phyloP scores from a whole-genome alignment of 2,888 invertebrate species.

The Mythimna pallens region DNA sequence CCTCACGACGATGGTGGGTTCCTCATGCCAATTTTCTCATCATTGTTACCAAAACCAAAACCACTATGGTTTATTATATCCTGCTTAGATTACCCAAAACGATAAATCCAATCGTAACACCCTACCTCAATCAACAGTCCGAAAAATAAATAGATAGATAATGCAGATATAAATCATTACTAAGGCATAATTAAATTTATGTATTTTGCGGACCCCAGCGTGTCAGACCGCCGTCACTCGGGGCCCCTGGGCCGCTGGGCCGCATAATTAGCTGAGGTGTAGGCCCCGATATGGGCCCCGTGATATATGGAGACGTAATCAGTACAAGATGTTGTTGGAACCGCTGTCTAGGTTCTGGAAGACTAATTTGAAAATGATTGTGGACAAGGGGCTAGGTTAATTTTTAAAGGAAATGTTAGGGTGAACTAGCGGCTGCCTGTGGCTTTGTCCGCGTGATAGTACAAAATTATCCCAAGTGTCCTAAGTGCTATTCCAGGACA shows the following conservation, averaged over 20 bases:
- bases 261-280: constrained; percentile 61
- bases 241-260: constrained; percentile 25
- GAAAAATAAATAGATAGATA: constrained; percentile 1
- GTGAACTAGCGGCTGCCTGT: too few species aligned
- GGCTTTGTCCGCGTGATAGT: too few species aligned
- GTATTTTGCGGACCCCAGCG: constrained; percentile 28
- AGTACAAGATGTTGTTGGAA: constrained; percentile 45
- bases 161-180: constrained; percentile 50
- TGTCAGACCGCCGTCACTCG: constrained; percentile 59
- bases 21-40: too few species aligned
- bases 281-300: constrained; percentile 25
- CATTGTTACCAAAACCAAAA: too few species aligned
- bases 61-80: too few species aligned
- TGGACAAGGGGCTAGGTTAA: background rate
- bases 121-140: background rate
- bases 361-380: constrained; percentile 33
- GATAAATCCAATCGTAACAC: background rate
- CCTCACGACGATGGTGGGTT: too few species aligned
- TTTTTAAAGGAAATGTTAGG: background rate
- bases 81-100: too few species aligned
- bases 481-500: too few species aligned
- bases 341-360: constrained; percentile 22
- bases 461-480: too few species aligned
- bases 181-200: constrained; percentile 56
- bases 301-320: constrained; percentile 56